Evolutionary conservation across 2,797 vertebrate genomes (phyloP), one percentile per base, ranked within the genome.

Genomic region (Gymnothorax reevesii): DNA sequence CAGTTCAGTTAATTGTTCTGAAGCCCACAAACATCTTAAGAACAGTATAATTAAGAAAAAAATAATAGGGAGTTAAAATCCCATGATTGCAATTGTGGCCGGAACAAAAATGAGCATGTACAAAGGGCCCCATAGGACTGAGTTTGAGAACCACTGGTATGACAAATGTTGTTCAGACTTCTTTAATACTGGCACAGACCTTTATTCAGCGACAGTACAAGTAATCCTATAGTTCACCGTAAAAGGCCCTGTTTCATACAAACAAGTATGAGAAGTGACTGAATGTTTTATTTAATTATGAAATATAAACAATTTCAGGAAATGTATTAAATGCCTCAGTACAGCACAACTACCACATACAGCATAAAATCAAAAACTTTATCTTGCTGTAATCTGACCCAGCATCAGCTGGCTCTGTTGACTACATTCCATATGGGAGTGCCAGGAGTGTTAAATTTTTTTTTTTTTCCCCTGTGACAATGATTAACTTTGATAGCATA

Each of bases 401-500:
- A 9, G 52, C 49, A n/a, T 77, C 33, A 20, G 33, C 42, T 77
- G 73, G 42, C 73, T 77, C 33, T 52, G 42, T 49, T 49, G 33
- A 49, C 13, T 77, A 52, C 73, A 49, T 77, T 52, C 73, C 6
- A 77, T 42, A 7, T 80, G 33, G 75, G 49, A 54, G 52, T 80
- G 77, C 77, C 4, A 54, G 77, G 52, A 80, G 77, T 54, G 49
- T 80, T 80, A 20, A 54, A 49, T 55, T 20, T 54, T 4, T 77
- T 77, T 54, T 55, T 80, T 55, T n/a, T n/a, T n/a, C n/a, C n/a
- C n/a, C 12, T 71, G 1, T 42, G 25, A n/a, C 77, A 80, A 55
- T 80, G 49, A 55, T 80, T 80, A 80, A 80, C 77, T 80, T 22
- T 80, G 22, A 80, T 55, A 54, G 77, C 77, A 80, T 22, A 55